Base-by-base conservation (phyloP, 2,113 vertebrate species). In the Varanus salvator region DNA sequence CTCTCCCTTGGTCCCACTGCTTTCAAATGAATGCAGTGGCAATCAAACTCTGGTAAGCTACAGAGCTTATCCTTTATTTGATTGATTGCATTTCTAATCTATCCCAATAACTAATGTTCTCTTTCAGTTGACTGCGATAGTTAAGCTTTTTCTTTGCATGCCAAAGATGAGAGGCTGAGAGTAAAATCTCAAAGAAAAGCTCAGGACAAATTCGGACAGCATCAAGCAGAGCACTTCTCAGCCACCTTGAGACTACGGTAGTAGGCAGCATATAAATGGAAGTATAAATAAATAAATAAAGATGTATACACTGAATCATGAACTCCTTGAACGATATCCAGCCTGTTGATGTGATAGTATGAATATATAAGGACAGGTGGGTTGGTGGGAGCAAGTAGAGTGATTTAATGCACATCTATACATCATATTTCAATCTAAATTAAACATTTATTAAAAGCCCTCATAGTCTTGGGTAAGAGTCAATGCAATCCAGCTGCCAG, bases 381-480 rank as follows among this genome's bases (percentile, higher is more conserved):
- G 83, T 50, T 68, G 44, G 38, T 31, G 6, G 69, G 34, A 25
- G 38, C 14, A n/a, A 19, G 54, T 25, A 57, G 23, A 19, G 29
- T 19, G 68, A 14, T 29, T 60, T 86, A 57, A 31, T 81, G 31
- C 15, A 52, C n/a, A 82, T 17, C 29, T 31, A 54, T 64, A 25
- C 64, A 69, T 60, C 19, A 31, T 38, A n/a, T 0, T 2, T 84
- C 38, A 92, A 89, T 88, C 34, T 14, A 71, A 87, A 54, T 0
- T 0, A 84, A 14, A 66, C 3, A n/a, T 84, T 85, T 82, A 76
- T 86, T 88, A 44, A 7, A 54, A 91, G 86, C 84, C 38, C 31
- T 94, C 14, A 0, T 64, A 29, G 74, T 93, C 93, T 84, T 88
- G 34, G 19, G 48, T 54, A 80, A 78, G 60, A 89, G 68, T 86